Conservation (phyloP, 2,797 vertebrate species). For the Epinephelus malabaricus region DNA sequence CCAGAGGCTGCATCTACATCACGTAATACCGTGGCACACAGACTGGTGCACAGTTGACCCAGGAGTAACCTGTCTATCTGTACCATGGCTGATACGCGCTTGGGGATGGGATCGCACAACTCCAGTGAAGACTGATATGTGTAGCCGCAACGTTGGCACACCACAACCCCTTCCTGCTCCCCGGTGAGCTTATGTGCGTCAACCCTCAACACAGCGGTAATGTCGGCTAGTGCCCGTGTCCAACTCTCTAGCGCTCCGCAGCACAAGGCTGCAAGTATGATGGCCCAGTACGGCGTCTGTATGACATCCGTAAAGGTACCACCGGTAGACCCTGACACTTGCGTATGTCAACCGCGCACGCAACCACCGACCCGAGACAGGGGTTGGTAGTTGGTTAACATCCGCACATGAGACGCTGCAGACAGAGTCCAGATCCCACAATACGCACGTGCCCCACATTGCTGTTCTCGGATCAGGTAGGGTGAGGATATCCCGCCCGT, state of each 20-base stretch:
- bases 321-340: background rate
- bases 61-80: constrained; percentile 26
- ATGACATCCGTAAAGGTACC: background rate
- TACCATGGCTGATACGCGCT: background rate
- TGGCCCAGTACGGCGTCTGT: constrained; percentile 6
- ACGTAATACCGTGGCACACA: constrained; percentile 9
- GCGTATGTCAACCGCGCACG: fast-evolving
- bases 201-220: background rate
- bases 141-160: constrained; percentile 23
- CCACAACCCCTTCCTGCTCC: fast-evolving
- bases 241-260: constrained; percentile 16
- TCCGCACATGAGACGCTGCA: background rate
- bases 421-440: background rate
- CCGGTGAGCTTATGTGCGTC: fast-evolving
- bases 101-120: background rate
- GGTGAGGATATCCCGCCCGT: too few relatives aligned
- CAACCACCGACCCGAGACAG: background rate
- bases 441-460: background rate
- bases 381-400: background rate
- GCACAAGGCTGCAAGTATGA: constrained; percentile 24
- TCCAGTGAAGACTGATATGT: background rate
- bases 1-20: background rate
- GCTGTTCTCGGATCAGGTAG: background rate
- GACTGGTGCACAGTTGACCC: background rate
- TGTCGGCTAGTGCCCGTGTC: background rate